phyloP scores from a whole-genome alignment of 2,113 vertebrate genomes.

The Nematolebias whitei region DNA sequence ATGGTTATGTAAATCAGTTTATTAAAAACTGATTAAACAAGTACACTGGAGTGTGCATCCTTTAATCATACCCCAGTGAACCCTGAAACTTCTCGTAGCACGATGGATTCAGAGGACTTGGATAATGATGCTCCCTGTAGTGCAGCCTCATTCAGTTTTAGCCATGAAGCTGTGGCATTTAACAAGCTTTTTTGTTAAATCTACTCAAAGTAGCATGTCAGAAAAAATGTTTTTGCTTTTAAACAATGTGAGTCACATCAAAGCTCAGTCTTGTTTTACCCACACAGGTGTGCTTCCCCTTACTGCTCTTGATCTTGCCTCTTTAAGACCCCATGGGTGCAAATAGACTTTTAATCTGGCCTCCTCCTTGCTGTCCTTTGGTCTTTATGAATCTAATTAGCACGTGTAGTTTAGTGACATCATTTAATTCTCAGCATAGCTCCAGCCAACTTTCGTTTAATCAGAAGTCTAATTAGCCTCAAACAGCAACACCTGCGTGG shows the following conservation, averaged over 20 bases:
- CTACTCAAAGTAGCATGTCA: neutral
- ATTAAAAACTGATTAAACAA: slow-evolving; percentile 66
- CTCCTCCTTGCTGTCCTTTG: neutral
- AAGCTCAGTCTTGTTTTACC: neutral
- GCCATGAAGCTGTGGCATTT: slow-evolving; percentile 1
- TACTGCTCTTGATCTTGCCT: neutral
- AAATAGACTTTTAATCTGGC: neutral
- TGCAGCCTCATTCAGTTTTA: neutral
- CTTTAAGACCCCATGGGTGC: neutral
- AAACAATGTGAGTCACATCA: neutral
- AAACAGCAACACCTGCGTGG: slow-evolving; percentile 3
- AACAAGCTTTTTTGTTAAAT: neutral
- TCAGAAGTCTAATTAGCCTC: neutral
- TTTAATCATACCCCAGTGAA: slow-evolving; percentile 53
- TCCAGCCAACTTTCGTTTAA: slow-evolving; percentile 13
- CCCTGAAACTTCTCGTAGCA: slow-evolving; percentile 21
- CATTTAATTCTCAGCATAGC: neutral
- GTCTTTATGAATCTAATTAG: slow-evolving; percentile 4
- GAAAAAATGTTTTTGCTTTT: neutral
- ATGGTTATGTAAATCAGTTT: slow-evolving; percentile 65
- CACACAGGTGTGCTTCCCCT: neutral
- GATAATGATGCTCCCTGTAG: slow-evolving; percentile 7
- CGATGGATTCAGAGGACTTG: neutral
- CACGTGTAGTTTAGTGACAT: neutral
- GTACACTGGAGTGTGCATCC: slow-evolving; percentile 29